Evolutionary conservation across 2,797 vertebrate genomes (phyloP).

Genomic region (Meda fulgida): DNA sequence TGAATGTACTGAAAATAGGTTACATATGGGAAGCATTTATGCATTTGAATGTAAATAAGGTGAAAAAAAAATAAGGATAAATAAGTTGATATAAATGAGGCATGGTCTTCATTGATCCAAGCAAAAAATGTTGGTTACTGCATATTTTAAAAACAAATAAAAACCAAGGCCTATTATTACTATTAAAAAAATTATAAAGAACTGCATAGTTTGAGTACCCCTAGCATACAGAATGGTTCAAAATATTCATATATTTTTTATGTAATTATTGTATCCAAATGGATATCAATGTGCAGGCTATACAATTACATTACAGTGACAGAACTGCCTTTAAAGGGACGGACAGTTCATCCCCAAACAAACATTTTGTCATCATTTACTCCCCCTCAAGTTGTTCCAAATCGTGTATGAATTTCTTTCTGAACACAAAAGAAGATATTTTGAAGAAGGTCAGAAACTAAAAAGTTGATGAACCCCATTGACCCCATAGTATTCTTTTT

Average conservation of each 20-base stretch:
- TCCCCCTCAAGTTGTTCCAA: too few species aligned
- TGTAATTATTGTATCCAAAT: neutral
- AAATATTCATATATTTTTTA: neutral
- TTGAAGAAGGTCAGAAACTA: too few species aligned
- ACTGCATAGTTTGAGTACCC: neutral
- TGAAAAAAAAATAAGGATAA: neutral
- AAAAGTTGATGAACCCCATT: too few species aligned
- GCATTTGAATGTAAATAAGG: neutral
- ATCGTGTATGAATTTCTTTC: too few species aligned
- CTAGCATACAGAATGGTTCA: neutral
- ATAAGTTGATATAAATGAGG: too few species aligned
- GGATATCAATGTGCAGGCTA: neutral
- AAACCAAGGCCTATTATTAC: neutral
- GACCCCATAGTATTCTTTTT: too few species aligned
- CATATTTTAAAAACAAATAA: neutral
- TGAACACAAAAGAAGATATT: too few species aligned
- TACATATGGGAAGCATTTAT: neutral
- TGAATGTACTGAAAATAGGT: neutral
- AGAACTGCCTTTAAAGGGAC: neutral
- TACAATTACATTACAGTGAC: neutral
- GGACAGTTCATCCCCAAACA: too few species aligned
- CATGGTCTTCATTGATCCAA: neutral
- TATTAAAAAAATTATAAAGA: neutral
- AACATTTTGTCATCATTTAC: too few species aligned
- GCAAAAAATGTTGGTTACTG: neutral